Evolutionary conservation across 1,140 invertebrate genomes (phyloP).

Genomic region (Probaryconus sp.): DNA sequence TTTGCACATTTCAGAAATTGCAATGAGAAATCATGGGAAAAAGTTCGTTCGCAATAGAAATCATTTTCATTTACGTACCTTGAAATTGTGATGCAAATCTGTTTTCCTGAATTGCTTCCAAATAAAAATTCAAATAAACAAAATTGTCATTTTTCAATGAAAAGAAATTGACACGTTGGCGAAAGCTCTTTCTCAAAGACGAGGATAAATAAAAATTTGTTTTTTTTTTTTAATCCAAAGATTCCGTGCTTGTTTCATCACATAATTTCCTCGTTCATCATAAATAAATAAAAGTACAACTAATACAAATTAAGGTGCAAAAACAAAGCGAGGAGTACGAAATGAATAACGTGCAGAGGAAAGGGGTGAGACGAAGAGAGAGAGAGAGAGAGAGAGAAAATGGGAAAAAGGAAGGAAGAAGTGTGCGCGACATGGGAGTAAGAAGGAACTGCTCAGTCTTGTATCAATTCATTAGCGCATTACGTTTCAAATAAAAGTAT

Average conservation of each 20-base stretch:
- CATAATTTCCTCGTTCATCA: slow-evolving; percentile 15
- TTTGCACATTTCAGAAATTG: too few species aligned
- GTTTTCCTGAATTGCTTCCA: too few species aligned
- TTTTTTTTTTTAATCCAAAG: background rate
- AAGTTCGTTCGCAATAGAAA: too few species aligned
- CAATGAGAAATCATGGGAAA: too few species aligned
- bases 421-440: slow-evolving; percentile 7
- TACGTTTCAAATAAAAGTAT: slow-evolving; percentile 74
- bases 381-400: slow-evolving; percentile 11
- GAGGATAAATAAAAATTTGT: background rate
- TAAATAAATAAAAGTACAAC: slow-evolving; percentile 30
- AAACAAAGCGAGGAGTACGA: slow-evolving; percentile 26
- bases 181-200: too few species aligned
- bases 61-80: too few species aligned
- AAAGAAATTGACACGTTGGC: too few species aligned
- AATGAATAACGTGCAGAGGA: background rate
- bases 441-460: slow-evolving; percentile 55
- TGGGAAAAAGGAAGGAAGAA: slow-evolving; percentile 11
- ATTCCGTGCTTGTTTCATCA: slow-evolving; percentile 1
- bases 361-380: slow-evolving; percentile 1
- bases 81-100: too few species aligned
- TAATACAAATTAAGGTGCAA: slow-evolving; percentile 43
- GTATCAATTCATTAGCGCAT: slow-evolving; percentile 77
- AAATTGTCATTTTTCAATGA: too few species aligned
- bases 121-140: too few species aligned